Evolutionary conservation across 2,113 vertebrate genomes (phyloP), one percentile per base, ranked within the genome.

Genomic region (Poecilia latipinna): DNA sequence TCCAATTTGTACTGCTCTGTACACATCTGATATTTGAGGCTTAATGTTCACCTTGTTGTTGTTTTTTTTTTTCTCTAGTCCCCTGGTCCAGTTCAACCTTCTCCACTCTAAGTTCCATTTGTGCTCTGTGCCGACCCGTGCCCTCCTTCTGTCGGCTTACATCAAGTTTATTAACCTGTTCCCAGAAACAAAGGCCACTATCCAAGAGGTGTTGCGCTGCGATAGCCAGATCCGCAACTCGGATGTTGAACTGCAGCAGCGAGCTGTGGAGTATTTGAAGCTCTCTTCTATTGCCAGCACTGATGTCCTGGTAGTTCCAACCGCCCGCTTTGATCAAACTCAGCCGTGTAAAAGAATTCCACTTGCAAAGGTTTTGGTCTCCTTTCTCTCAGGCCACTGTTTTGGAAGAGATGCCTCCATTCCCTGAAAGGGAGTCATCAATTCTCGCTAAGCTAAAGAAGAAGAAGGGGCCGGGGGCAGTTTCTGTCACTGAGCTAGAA

Each of bases 121-220:
- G 89, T 98, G 96, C 86, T 97, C 96, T 0, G 96, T 98, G 69
- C 96, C 96, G 1, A 97, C 96, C 0, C 94, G 96, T 0, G 96
- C 97, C 31, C 94, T 97, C 72, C 95, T 97, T 82, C 94, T 98
- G 74, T 97, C 96, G 0, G 96, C 97, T 79, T 97, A 97, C 86
- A 97, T 98, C 93, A 98, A 98, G 88, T 98, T 98, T 77, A 97
- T 98, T 92, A 98, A 98, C 92, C 94, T 98, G 80, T 97, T 98
- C 90, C 97, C 97, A 0, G 96, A 98, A 94, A 97, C 96, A 78
- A 98, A 98, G 95, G 90, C 94, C 83, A 98, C 96, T 81, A 98
- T 98, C 91, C 97, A 98, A 72, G 97, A 97, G 3, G 97, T 98
- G 64, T 93, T 98, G 76, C 96, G 96, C 75, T 97, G 95, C 0